phyloP scores from a whole-genome alignment of 1,140 invertebrate genomes.

The Bombus confusus region DNA sequence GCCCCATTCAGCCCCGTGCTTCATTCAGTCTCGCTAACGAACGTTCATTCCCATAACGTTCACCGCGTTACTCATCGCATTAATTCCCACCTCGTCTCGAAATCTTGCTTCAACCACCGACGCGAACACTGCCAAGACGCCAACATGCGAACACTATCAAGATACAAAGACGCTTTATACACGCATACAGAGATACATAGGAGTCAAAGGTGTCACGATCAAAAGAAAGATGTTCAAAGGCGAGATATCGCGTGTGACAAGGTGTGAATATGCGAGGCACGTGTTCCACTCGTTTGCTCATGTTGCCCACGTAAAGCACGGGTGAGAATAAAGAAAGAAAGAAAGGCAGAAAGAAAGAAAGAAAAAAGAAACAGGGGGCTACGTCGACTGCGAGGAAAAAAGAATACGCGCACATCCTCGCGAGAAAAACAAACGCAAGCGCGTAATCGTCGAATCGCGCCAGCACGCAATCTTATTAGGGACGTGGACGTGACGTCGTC shows the following conservation, averaged over 20 bases:
- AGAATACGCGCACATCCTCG: constrained; percentile 15
- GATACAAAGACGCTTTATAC: background rate
- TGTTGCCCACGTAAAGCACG: constrained; percentile 34
- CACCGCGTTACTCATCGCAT: background rate
- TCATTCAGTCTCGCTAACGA: constrained; percentile 1
- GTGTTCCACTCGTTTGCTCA: constrained; percentile 54
- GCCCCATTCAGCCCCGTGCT: background rate
- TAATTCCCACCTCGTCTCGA: constrained; percentile 7
- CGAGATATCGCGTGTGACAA: background rate
- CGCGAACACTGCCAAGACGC: background rate
- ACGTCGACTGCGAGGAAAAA: background rate
- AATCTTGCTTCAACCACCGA: background rate
- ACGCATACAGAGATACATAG: background rate
- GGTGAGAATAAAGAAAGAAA: constrained; percentile 15
- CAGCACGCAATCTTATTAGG: constrained; percentile 48
- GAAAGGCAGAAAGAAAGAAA: background rate
- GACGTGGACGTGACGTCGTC: constrained; percentile 40
- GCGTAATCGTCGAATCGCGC: constrained; percentile 24
- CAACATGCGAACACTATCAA: too few species aligned
- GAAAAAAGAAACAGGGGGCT: background rate
- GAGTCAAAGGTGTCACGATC: background rate
- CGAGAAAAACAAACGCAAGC: constrained; percentile 23
- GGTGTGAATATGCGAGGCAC: constrained; percentile 50
- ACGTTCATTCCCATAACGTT: background rate
- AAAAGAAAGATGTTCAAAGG: background rate